Percentiles rank a stretch among this genome's conserved stretches.
Evolutionary conservation across 2,113 vertebrate genomes (phyloP).

Genomic region (Theropithecus gelada): DNA sequence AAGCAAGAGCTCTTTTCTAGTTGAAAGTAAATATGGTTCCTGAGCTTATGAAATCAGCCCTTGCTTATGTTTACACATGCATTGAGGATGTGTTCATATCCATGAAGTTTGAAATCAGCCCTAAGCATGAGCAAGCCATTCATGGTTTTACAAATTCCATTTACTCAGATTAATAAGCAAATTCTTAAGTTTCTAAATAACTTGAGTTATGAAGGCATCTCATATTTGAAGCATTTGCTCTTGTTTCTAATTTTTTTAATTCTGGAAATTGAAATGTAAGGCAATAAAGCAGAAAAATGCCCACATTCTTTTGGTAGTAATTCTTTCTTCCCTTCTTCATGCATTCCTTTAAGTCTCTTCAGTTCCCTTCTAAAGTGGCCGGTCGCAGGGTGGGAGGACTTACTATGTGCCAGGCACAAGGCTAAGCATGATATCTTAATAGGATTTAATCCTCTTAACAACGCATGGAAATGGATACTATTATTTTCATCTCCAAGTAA

Average conservation of each 20-base stretch:
- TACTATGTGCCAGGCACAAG: background rate
- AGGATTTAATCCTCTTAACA: background rate
- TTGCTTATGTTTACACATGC: constrained; percentile 1
- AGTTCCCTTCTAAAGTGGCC: background rate
- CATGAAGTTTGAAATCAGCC: constrained; percentile 25
- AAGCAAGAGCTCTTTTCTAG: constrained; percentile 53
- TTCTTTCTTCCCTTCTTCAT: background rate
- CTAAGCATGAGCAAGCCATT: background rate
- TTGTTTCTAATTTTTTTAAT: constrained; percentile 32
- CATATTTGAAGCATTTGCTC: constrained; percentile 32
- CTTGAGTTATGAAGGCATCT: background rate
- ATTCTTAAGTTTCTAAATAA: background rate
- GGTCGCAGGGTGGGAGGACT: background rate
- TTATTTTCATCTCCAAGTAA: background rate
- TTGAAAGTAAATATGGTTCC: constrained; percentile 47
- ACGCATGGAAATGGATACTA: background rate
- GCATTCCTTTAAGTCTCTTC: background rate
- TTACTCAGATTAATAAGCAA: constrained; percentile 57
- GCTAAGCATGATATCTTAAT: background rate
- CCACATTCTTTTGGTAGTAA: background rate
- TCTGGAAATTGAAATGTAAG: background rate
- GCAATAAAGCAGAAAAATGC: background rate
- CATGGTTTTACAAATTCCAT: background rate
- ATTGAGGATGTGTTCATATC: constrained; percentile 28
- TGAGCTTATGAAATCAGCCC: constrained; percentile 42